These are phyloP conservation scores for Amazona ochrocephala DNA, from an alignment of 2,797 vertebrate genomes.

Conservation along the genomic window DNA sequence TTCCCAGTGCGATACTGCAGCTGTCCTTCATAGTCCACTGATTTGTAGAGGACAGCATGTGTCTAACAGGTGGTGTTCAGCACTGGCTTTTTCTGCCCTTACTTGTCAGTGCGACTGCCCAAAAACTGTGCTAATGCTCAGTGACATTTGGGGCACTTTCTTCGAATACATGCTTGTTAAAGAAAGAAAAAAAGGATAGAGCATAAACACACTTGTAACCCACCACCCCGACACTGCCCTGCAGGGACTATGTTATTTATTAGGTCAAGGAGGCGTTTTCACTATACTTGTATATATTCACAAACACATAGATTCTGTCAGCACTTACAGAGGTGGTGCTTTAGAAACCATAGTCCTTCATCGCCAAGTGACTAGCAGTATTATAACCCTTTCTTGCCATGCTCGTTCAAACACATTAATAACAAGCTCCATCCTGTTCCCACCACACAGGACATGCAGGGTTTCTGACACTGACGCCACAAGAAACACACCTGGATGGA, in stretches of 20 bases:
- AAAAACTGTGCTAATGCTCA: not conserved
- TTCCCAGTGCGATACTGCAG: not conserved
- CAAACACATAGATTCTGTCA: not conserved
- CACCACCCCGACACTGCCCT: no score
- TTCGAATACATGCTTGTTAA: not conserved
- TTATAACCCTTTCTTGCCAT: not conserved
- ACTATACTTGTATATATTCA: not conserved
- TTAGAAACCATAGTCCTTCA: not conserved
- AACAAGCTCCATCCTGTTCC: not conserved
- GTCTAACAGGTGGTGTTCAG: not conserved
- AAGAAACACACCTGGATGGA: not conserved
- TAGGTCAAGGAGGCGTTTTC: not conserved
- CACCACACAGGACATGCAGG: not conserved
- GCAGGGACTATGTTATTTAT: not conserved
- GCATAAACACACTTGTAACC: not conserved
- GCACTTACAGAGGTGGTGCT: not conserved
- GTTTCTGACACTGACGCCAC: not conserved
- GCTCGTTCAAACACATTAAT: not conserved
- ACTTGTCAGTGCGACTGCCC: not conserved
- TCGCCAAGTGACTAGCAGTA: not conserved
- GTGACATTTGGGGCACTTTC: not conserved
- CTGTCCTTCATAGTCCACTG: not conserved
- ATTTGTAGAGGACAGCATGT: not conserved
- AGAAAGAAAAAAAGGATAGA: not conserved
- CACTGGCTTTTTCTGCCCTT: not conserved